These are phyloP conservation scores for Crotalus horridus DNA, from an alignment of 2,113 vertebrate genomes.

Conservation along the genomic window DNA sequence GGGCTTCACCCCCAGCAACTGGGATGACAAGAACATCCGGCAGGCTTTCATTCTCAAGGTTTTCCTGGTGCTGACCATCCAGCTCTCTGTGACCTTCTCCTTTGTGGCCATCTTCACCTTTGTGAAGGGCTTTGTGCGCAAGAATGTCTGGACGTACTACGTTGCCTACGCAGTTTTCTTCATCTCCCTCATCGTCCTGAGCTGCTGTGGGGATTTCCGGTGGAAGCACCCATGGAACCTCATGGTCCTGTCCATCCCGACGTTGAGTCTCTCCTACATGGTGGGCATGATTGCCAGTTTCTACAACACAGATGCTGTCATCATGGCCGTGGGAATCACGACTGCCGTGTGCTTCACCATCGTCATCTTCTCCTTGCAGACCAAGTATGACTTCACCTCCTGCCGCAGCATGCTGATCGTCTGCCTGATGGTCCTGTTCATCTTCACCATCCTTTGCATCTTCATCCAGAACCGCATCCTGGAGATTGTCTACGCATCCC, in stretches of 20 bases:
- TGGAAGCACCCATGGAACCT: conserved; percentile 95
- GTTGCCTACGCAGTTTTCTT: conserved; percentile 92
- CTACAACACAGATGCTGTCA: conserved; percentile 88
- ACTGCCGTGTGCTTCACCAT: conserved; percentile 89
- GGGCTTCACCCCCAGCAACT: conserved; percentile 82
- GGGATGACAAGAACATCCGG: conserved; percentile 86
- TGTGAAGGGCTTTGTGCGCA: conserved; percentile 76
- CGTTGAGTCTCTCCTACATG: conserved; percentile 94
- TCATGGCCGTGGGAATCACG: conserved; percentile 95
- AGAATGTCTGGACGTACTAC: conserved; percentile 88
- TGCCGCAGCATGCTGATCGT: conserved; percentile 90
- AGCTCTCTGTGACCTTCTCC: conserved; percentile 85
- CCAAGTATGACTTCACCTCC: conserved; percentile 95
- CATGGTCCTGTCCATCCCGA: conserved; percentile 90
- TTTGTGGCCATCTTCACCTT: conserved; percentile 92
- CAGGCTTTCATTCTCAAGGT: conserved; percentile 95
- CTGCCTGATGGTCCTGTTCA: conserved; percentile 86
- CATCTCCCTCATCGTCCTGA: conserved; percentile 85
- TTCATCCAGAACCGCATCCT: conserved; percentile 90
- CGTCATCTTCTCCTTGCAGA: conserved; percentile 94
- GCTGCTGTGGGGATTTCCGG: conserved; percentile 93
- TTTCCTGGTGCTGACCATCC: conserved; percentile 90
- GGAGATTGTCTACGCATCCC: conserved; percentile 87
- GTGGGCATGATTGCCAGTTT: conserved; percentile 97
- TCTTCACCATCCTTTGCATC: conserved; percentile 91